Evolutionary conservation across 2,113 vertebrate species (phyloP), one percentile per base, ranked within the genome.

Genomic region (Collichthys lucidus): DNA sequence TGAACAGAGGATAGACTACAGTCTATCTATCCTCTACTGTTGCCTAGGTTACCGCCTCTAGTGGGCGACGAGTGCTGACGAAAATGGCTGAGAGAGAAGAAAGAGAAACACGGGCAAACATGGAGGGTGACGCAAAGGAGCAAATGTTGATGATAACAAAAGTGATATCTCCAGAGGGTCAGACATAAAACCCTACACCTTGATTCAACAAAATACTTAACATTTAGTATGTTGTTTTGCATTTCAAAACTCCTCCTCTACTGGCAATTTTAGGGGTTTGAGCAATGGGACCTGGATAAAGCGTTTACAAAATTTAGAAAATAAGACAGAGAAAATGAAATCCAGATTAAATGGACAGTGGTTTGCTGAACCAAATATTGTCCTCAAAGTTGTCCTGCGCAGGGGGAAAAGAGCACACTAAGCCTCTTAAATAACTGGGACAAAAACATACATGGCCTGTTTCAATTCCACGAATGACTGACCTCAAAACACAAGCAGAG

Each of bases 41-140:
- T 91, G 77, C 91, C 91, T 74, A 69, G 90, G 89, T 89, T 84
- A 91, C 91, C 31, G 15, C 83, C 79, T 86, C 73, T 77, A 79
- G 44, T 84, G 69, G 66, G 73, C 19, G 29, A 83, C 4, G n/a
- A 86, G 80, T 40, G 63, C 52, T 86, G 80, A 82, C 35, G n/a
- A 77, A 81, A 55, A 44, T 69, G 74, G 57, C 42, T 20, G 53
- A n/a, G 55, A 81, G 63, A 74, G 67, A 71, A 9, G 31, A 49
- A 57, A 76, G 66, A 64, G 50, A 72, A 65, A 60, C 29, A 35
- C 29, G 72, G 24, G 80, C 31, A 74, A 74, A 84, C 82, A 62
- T 10, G 15, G 31, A 82, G 57, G 71, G 29, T 42, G 55, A 85
- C 69, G 26, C 47, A 24, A n/a, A 26, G 56, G 16, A 24, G 5